Evolutionary conservation across 1,140 invertebrate genomes (phyloP).

Genomic region (Melanaphis sacchari): DNA sequence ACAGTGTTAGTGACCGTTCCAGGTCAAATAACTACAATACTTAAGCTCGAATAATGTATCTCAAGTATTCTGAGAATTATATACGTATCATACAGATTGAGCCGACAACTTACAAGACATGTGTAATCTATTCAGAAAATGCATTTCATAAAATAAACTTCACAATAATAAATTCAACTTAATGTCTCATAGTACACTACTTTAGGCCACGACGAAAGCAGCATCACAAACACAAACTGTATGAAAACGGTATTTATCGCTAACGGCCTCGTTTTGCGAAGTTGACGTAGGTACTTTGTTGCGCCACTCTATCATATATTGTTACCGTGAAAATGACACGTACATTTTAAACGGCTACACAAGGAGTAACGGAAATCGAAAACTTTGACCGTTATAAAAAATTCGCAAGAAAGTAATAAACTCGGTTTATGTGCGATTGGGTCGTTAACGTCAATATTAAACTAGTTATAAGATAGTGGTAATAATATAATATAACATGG

Average conservation of each 20-base stretch:
- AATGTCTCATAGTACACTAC: not conserved
- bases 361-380: not conserved
- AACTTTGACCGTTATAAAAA: not conserved
- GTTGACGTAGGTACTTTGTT: too few relatives aligned
- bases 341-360: not conserved
- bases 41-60: not conserved
- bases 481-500: not conserved
- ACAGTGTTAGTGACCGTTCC: not conserved
- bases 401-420: not conserved
- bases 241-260: not conserved
- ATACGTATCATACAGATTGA: not conserved
- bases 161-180: not conserved
- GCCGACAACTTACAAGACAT: not conserved
- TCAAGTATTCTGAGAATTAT: not conserved
- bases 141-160: not conserved
- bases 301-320: not conserved
- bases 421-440: not conserved
- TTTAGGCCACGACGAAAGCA: not conserved
- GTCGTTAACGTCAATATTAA: not conserved
- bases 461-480: not conserved
- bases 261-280: not conserved
- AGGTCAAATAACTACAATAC: not conserved
- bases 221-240: not conserved
- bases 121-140: not conserved
- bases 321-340: not conserved